phyloP scores from a whole-genome alignment of 2,113 vertebrate genomes.

The Dasyprocta punctata region DNA sequence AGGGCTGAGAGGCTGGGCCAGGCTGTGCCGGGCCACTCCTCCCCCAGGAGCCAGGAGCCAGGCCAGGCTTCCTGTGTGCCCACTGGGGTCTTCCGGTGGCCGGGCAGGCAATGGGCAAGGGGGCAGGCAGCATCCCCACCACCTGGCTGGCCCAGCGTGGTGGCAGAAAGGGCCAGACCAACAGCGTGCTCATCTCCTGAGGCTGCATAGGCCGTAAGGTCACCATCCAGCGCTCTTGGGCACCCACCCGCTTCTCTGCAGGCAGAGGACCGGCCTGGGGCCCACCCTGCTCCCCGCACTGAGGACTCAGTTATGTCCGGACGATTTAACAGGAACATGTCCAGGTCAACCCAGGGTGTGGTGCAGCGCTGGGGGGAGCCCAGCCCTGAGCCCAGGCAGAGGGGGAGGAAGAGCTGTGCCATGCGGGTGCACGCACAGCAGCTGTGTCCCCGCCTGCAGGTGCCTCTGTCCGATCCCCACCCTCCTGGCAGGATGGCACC shows the following conservation, averaged over 20 bases:
- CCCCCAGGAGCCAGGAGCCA: not conserved
- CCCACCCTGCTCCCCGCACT: rapidly evolving
- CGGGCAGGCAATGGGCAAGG: not conserved
- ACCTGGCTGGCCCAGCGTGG: not conserved
- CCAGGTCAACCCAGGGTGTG: not conserved
- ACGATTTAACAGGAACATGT: too few relatives aligned
- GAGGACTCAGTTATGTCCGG: too few relatives aligned
- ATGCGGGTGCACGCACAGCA: too few relatives aligned
- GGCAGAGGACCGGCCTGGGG: rapidly evolving
- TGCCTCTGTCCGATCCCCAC: not conserved
- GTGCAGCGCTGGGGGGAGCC: not conserved
- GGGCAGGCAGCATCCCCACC: not conserved
- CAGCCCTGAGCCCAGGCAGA: too few relatives aligned
- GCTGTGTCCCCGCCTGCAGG: too few relatives aligned
- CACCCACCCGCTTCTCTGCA: rapidly evolving
- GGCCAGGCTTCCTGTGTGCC: not conserved
- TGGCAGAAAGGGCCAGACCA: not conserved
- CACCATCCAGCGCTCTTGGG: rapidly evolving
- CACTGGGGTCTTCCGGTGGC: not conserved
- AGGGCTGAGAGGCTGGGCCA: not conserved
- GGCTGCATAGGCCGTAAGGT: not conserved
- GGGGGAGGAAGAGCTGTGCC: not conserved
- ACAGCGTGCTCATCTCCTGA: not conserved
- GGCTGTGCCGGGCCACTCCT: rapidly evolving
- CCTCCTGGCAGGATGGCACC: too few relatives aligned